These are phyloP conservation scores for Tachycineta bicolor DNA, from an alignment of 2,113 vertebrate genomes.

Conservation along the genomic window DNA sequence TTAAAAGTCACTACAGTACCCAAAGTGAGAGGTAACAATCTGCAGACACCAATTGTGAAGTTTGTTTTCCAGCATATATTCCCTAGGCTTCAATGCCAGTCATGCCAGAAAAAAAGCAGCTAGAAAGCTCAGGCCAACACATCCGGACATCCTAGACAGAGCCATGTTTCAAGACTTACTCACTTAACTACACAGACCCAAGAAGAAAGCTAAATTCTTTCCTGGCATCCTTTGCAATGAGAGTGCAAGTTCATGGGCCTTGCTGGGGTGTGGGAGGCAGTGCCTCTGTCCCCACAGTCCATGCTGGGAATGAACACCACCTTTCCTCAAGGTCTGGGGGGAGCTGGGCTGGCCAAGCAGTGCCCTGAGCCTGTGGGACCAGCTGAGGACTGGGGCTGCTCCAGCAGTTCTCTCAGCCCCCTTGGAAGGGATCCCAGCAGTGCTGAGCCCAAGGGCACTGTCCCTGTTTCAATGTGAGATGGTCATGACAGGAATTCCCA, in stretches of 20 bases:
- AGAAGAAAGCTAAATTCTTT: background rate
- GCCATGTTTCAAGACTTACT: background rate
- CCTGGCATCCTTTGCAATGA: background rate
- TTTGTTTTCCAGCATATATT: background rate
- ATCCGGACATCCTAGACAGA: background rate
- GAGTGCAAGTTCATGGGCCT: accelerated
- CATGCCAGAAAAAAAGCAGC: background rate
- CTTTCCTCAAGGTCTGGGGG: background rate
- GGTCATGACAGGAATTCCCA: no score
- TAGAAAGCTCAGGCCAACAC: background rate
- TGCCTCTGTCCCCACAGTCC: accelerated
- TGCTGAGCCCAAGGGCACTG: background rate
- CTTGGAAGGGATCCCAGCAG: background rate
- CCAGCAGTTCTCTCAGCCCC: background rate
- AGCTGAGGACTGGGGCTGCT: no score
- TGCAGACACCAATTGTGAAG: background rate
- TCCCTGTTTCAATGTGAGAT: no score
- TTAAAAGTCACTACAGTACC: background rate
- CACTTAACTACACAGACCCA: background rate
- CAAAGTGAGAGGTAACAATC: background rate
- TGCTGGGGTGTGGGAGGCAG: background rate
- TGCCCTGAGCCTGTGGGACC: accelerated
- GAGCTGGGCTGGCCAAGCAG: background rate
- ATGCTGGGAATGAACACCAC: accelerated
- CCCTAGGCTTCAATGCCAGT: background rate